Conservation (phyloP, 2,888 invertebrate genomes). For the Drosophila eohydei region DNA sequence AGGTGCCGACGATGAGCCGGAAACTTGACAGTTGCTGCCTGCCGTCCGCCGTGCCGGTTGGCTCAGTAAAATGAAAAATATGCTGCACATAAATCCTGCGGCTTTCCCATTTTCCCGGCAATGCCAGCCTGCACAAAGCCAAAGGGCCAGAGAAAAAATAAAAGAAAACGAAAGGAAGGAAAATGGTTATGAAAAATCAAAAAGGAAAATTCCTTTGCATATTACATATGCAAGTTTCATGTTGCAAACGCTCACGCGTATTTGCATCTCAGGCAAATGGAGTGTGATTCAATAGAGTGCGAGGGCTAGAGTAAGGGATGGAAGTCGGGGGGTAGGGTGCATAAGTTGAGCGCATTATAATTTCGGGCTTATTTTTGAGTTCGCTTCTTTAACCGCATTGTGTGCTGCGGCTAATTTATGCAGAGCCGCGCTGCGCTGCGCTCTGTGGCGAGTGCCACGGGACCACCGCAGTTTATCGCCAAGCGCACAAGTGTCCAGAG, state of each 20-base stretch:
- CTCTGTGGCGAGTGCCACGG: constrained; percentile 21
- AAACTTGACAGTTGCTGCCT: constrained; percentile 72
- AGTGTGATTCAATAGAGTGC: constrained; percentile 32
- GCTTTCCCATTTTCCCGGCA: constrained; percentile 57
- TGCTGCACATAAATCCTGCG: constrained; percentile 70
- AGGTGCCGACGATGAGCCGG: constrained; percentile 74
- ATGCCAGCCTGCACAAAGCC: constrained; percentile 10
- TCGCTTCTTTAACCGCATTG: constrained; percentile 52
- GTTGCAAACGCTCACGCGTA: constrained; percentile 38
- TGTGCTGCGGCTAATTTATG: constrained; percentile 73
- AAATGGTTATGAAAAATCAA: constrained; percentile 18
- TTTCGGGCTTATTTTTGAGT: constrained; percentile 36
- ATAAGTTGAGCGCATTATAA: constrained; percentile 27
- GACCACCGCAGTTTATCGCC: constrained; percentile 72
- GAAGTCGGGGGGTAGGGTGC: neutral
- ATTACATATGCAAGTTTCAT: constrained; percentile 54
- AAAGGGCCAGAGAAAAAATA: constrained; percentile 7
- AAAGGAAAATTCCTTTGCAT: constrained; percentile 41
- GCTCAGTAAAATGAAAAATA: constrained; percentile 69
- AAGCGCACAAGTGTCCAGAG: constrained; percentile 64
- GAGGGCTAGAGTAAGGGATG: neutral
- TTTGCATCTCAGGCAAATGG: constrained; percentile 57
- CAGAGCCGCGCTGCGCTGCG: constrained; percentile 41
- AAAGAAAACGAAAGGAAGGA: constrained; percentile 15
- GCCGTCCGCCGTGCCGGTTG: constrained; percentile 2